Evolutionary conservation across 1,140 invertebrate genomes (phyloP).

Genomic region (Zelostemma sp.): DNA sequence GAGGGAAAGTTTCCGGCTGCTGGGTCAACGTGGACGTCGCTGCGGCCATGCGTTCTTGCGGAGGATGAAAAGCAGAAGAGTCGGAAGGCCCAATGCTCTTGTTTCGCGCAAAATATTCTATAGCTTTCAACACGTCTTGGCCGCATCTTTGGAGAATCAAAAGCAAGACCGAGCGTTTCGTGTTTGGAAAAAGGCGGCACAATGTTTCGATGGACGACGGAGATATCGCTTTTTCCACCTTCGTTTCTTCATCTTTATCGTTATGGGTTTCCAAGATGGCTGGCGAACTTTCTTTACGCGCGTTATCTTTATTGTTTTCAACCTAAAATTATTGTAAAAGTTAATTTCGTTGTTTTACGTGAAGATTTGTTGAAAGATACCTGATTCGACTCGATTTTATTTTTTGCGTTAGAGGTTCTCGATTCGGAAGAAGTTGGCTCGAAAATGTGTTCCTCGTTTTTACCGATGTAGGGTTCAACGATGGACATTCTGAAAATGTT

Average conservation of each 20-base stretch:
- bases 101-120: constrained; percentile 74
- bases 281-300: not conserved
- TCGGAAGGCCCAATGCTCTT: constrained; percentile 13
- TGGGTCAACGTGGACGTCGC: constrained; percentile 6
- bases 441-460: too few relatives aligned
- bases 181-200: constrained; percentile 86
- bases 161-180: constrained; percentile 88
- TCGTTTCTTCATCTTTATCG: constrained; percentile 12
- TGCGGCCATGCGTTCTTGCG: constrained; percentile 16
- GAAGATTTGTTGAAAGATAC: too few relatives aligned
- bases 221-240: constrained; percentile 57
- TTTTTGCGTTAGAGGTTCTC: too few relatives aligned
- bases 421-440: too few relatives aligned
- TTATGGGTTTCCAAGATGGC: not conserved
- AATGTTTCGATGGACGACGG: constrained; percentile 86
- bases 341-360: too few relatives aligned
- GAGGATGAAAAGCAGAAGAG: constrained; percentile 54
- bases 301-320: not conserved
- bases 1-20: constrained; percentile 24
- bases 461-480: constrained; percentile 71
- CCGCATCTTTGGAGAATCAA: constrained; percentile 88
- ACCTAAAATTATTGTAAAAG: too few relatives aligned
- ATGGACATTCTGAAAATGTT: constrained; percentile 90
- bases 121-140: constrained; percentile 85
- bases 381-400: too few relatives aligned